Percentiles rank a stretch among this genome's conserved stretches.
Conservation (phyloP, 2,888 invertebrate species). For the Heliothis peltigera region DNA sequence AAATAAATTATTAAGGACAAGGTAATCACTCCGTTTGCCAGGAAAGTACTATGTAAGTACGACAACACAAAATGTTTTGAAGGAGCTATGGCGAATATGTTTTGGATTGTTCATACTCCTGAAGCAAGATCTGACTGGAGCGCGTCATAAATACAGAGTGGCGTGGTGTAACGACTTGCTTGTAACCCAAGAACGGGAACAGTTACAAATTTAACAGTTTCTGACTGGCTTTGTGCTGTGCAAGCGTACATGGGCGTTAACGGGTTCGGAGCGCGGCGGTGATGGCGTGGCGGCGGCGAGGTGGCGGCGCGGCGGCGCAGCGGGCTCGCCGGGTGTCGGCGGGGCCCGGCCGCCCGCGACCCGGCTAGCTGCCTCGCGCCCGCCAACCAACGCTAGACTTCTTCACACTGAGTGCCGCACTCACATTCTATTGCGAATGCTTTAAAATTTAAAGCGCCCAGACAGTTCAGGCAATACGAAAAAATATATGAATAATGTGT, state of each 20-base stretch:
- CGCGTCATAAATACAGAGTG: conserved; percentile 33
- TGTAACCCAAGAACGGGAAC: conserved; percentile 58
- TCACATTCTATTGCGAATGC: conserved; percentile 54
- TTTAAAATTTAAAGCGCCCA: conserved; percentile 60
- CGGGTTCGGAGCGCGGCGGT: conserved; percentile 13
- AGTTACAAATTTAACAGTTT: conserved; percentile 72
- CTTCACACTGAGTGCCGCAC: conserved; percentile 44
- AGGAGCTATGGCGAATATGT: conserved; percentile 70
- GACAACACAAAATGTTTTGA: conserved; percentile 76
- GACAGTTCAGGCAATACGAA: conserved; percentile 28
- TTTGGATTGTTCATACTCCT: conserved; percentile 68
- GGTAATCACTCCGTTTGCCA: conserved; percentile 83
- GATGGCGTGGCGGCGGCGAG: conserved; percentile 18
- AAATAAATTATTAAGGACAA: conserved; percentile 84
- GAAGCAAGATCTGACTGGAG: conserved; percentile 3
- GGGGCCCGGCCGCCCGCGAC: conserved; percentile 8
- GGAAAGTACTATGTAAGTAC: conserved; percentile 75
- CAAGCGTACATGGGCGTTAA: conserved; percentile 42
- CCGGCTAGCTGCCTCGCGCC: conserved; percentile 21
- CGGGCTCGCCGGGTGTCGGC: conserved; percentile 12
- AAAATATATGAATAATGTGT: conserved; percentile 41
- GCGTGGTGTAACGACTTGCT: too few relatives aligned
- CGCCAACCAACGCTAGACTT: conserved; percentile 28
- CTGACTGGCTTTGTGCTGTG: conserved; percentile 61
- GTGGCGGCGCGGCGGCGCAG: conserved; percentile 5